Base-by-base conservation (phyloP, 2,113 vertebrate genomes). In the Formicarius rufipectus region DNA sequence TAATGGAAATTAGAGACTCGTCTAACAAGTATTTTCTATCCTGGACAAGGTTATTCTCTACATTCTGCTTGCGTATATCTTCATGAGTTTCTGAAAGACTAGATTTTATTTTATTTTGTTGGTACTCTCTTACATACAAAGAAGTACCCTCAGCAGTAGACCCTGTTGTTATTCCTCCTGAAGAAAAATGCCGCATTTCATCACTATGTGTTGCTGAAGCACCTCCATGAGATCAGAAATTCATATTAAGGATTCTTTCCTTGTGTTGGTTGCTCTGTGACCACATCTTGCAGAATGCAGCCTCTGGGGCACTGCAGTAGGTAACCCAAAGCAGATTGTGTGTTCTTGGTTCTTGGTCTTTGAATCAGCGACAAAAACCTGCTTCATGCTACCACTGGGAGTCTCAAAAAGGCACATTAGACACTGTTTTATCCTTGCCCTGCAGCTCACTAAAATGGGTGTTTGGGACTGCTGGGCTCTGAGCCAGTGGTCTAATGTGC, bases 181-280 rank as follows among this genome's bases (percentile, higher is more conserved):
- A 84, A 91, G 69, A 78, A 86, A 90, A 90, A 92, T 59, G 69
- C 94, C 90, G 94, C 86, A 81, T 37, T 92, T 92, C 90, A 87
- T 95, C 92, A 45, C 40, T 81, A 0, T 16, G 37, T 82, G 69
- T 90, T 94, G 90, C 90, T 90, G 76, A 78, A 90, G 62, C 60
- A 66, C 23, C 35, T 86, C 11, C 0, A 52, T 25, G 62, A 78
- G 52, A 66, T 52, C 49, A 56, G 76, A 63, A 67, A 72, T 24
- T 49, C 47, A 16, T 6, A 5, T 8, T 63, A 60, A 78, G 56
- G 28, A 90, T 84, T 73, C 69, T 72, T 88, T 20, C 37, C 14
- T 8, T 1, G 8, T 15, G 30, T 27, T 82, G 37, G 14, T 28
- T 45, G 24, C 69, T 84, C 40, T 63, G 74, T 0, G 1, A 22